Conservation (phyloP, 2,113 vertebrate genomes). For the Cyprinus carpio region DNA sequence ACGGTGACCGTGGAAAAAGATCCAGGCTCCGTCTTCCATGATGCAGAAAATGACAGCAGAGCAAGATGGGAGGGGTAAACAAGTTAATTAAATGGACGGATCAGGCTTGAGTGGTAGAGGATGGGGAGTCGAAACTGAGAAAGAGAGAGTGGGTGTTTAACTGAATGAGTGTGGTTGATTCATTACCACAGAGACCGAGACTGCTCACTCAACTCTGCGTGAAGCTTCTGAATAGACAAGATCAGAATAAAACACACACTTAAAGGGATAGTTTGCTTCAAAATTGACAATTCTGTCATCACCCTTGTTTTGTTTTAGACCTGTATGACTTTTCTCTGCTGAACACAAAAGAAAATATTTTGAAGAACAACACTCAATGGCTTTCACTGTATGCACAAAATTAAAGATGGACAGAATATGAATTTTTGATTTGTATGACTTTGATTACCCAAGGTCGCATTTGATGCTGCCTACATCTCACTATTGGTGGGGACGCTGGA, state of each 20-base stretch:
- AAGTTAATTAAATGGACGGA: neutral
- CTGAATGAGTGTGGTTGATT: neutral
- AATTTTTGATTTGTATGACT: neutral
- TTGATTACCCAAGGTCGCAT: neutral
- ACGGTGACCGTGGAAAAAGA: neutral
- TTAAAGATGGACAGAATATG: neutral
- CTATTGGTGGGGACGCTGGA: neutral
- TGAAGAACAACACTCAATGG: neutral
- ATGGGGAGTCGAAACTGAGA: neutral
- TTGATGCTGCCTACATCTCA: neutral
- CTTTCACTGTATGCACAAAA: neutral
- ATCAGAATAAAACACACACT: neutral
- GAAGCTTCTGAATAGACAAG: neutral
- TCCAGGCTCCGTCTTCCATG: neutral
- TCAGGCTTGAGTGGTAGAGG: neutral
- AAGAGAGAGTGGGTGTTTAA: conserved; percentile 14
- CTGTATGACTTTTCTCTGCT: neutral
- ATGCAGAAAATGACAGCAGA: neutral
- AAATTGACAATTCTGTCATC: neutral
- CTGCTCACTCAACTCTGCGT: conserved; percentile 2
- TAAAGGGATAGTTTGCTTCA: neutral
- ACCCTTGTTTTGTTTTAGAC: neutral
- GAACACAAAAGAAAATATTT: neutral
- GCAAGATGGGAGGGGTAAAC: conserved; percentile 5
- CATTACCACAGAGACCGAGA: conserved; percentile 4